Base-by-base conservation (phyloP, 2,888 invertebrate species). In the Adelognathus sp. region DNA sequence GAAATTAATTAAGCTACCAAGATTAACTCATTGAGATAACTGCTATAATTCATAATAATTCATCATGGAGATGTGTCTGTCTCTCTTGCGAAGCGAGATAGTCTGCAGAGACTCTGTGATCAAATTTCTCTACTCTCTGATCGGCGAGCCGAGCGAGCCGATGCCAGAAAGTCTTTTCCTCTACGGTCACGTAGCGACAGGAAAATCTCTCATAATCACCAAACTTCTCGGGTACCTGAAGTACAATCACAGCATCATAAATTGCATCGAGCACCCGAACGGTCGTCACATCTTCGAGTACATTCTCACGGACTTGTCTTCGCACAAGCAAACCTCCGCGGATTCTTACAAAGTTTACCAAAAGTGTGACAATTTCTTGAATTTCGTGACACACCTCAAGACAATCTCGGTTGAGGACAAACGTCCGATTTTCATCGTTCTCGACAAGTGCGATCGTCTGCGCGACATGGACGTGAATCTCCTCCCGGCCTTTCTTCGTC, bases 201-300 rank as follows among this genome's bases (percentile, higher is more conserved):
- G 97, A 29, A 98, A 98, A 93, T 94, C 95, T n/a, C 90, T 95
- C 16, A 93, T 97, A 73, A 89, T 96, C 3, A 93, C 93, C 66
- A 92, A 93, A 7, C 91, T 96, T 9, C 90, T 98, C 2, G 88
- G 92, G 41, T 90, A 92, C 85, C 91, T 94, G 46, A 88, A 93
- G 63, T 94, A 95, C 80, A 94, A 93, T 90, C 92, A 94, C 85
- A 94, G 95, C 31, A 88, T 94, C 41, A 92, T 98, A 29, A 96
- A 97, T 92, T 96, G 97, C 88, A 94, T 97, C 5, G 97, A 98
- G 91, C 96, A 96, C 89, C 96, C 96, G 90, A 94, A 95, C 6
- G 92, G 94, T 6, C 95, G 95, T 91, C 94, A 97, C 76, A 92
- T 98, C 82, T 96, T 94, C 84, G 97, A 98, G 90, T 94, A 94